Conservation (phyloP, 2,888 invertebrate genomes). For the Heteromyza rotundicornis region DNA sequence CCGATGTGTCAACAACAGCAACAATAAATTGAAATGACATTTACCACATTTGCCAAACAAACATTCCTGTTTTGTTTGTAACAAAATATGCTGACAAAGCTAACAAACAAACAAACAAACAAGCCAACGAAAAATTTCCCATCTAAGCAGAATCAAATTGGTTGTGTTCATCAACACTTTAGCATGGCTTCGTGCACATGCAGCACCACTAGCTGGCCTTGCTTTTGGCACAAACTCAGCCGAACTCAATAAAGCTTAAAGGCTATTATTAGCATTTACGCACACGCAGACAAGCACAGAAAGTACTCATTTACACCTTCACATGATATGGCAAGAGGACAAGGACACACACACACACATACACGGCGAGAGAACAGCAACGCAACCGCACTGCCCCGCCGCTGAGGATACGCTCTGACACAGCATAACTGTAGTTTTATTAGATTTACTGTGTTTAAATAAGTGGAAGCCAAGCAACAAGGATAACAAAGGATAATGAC, state of each 20-base stretch:
- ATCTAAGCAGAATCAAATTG: too few species aligned
- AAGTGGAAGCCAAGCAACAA: background rate
- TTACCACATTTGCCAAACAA: too few species aligned
- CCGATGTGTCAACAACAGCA: too few species aligned
- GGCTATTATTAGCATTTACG: constrained; percentile 12
- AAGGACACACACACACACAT: background rate
- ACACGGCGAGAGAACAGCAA: background rate
- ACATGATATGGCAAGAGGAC: background rate
- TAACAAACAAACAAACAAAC: background rate
- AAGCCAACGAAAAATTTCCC: background rate
- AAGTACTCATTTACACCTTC: constrained; percentile 13
- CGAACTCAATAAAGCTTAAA: constrained; percentile 8
- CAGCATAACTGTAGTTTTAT: background rate
- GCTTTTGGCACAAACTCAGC: background rate
- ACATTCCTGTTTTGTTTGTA: too few species aligned
- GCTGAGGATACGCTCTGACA: background rate
- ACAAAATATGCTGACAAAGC: background rate
- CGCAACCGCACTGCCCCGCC: background rate
- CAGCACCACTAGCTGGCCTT: too few species aligned
- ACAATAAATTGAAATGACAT: too few species aligned
- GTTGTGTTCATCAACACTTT: background rate
- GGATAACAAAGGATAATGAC: background rate
- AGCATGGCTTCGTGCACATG: background rate
- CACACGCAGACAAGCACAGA: constrained; percentile 10
- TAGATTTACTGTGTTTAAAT: background rate